These are phyloP conservation scores for Cephus pygmeus DNA, from an alignment of 2,888 invertebrate species.

Conservation along the genomic window DNA sequence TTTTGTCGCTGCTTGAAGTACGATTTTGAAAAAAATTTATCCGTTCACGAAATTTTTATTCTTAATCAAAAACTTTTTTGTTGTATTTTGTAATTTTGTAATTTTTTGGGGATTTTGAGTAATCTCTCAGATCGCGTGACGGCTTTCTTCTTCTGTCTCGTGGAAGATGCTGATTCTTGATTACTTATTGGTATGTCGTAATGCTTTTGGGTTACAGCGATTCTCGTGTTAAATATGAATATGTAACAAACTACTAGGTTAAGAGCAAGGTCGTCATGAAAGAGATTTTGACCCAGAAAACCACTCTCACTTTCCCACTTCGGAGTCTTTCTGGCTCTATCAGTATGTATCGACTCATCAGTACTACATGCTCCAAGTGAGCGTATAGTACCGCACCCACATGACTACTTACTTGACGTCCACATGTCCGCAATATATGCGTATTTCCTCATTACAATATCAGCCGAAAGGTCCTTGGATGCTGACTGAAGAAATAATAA, in stretches of 20 bases:
- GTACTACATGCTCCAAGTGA: background rate
- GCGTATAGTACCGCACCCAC: background rate
- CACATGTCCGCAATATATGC: background rate
- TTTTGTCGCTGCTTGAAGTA: background rate
- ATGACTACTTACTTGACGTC: background rate
- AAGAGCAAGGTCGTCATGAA: slow-evolving; percentile 1
- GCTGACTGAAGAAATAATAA: background rate
- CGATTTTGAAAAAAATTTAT: background rate
- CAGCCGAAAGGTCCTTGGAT: background rate
- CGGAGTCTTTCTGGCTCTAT: slow-evolving; percentile 34
- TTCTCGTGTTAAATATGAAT: background rate
- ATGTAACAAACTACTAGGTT: background rate
- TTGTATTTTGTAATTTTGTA: too few species aligned
- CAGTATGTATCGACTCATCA: slow-evolving; percentile 33
- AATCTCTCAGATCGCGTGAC: background rate
- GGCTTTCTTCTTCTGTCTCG: background rate
- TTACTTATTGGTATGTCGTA: background rate
- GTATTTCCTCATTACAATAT: background rate
- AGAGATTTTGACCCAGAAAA: slow-evolving; percentile 17
- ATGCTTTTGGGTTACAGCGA: background rate
- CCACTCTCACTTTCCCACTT: slow-evolving; percentile 45
- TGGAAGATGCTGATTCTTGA: background rate
- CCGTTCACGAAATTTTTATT: too few species aligned
- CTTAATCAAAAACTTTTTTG: background rate
- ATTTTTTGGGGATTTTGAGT: too few species aligned